Base-by-base conservation (phyloP, 2,888 invertebrate species). In the Atethmia centrago region DNA sequence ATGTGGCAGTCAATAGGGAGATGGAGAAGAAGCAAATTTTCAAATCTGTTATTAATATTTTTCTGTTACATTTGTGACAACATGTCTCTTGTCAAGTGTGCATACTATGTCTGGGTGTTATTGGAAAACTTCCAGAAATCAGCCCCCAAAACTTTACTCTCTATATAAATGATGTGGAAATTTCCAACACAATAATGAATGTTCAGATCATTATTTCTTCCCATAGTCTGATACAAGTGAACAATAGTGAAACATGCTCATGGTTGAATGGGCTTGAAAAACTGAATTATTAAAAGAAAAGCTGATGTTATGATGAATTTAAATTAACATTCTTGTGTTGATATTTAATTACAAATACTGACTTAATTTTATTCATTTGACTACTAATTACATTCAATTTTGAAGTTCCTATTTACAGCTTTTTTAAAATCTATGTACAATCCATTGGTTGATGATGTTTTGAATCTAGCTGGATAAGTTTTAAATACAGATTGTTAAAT, bases 91-190 rank as follows among this genome's bases (percentile, higher is more conserved):
- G 16, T 40, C 28, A 31, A n/a, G 14, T 14, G 12, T 31, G 3
- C 3, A 28, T 12, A 4, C 10, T n/a, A 1, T 10, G 19, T 12
- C 16, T 19, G 19, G 4, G 3, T 25, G 19, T 31, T n/a, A 40
- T 53, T 55, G 40, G n/a, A 61, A 53, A 61, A 21, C 14, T 40
- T 59, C 58, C 68, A 77, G 45, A 59, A 58, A 28, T 5, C 36
- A 28, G 1, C 7, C 7, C 16, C 5, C 8, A 36, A 36, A n/a
- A 36, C 36, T 36, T 36, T 36, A 3, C 36, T 36, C 7, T 36
- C 7, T 36, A 36, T 36, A 3, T 2, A 36, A 36, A 36, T 36
- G 36, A 36, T 36, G 36, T 36, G 4, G 36, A 36, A 36, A 36
- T 36, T 4, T 36, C 10, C 21, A 49, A 28, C 16, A 40, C 21